A percentile compares a stretch with the other conserved stretches of the same genome.
phyloP scores from a whole-genome alignment of 2,113 vertebrate species.

The Corythornis cristatus region DNA sequence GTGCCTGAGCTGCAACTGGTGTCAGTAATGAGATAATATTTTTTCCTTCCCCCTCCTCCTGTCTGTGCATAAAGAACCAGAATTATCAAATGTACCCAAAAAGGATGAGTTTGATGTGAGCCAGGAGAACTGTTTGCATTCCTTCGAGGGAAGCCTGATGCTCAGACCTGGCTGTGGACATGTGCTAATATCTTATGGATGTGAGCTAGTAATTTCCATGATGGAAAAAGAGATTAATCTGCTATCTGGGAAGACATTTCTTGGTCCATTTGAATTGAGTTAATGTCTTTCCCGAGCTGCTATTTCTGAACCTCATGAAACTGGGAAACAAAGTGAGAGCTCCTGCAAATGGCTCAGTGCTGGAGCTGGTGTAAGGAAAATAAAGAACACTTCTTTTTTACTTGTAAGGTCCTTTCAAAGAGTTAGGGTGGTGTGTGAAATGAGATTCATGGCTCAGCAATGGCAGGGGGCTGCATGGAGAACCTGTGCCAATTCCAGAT shows the following conservation, averaged over 20 bases:
- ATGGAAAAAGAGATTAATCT: neutral
- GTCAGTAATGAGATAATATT: constrained; percentile 13
- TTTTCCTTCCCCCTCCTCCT: neutral
- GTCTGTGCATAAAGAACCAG: constrained; percentile 16
- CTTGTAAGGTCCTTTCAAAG: neutral
- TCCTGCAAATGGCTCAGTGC: neutral
- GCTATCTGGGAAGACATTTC: neutral
- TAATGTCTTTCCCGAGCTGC: neutral
- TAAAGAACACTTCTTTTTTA: neutral
- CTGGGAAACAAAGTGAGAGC: neutral
- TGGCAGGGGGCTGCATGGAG: neutral
- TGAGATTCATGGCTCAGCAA: neutral
- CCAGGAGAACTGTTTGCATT: neutral
- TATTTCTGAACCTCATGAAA: neutral
- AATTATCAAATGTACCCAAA: neutral
- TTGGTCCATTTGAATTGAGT: neutral
- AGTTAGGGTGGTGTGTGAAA: neutral
- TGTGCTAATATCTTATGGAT: neutral
- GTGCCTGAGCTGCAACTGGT: neutral
- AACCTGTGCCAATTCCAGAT: neutral
- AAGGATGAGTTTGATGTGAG: neutral
- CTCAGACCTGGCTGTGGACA: neutral
- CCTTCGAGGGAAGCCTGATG: neutral
- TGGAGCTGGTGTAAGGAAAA: neutral
- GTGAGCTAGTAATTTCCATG: neutral